These are phyloP conservation scores for Geodia barretti DNA, from an alignment of 37 sponge, comb jelly and placozoan genomes.

Conservation along the genomic window DNA sequence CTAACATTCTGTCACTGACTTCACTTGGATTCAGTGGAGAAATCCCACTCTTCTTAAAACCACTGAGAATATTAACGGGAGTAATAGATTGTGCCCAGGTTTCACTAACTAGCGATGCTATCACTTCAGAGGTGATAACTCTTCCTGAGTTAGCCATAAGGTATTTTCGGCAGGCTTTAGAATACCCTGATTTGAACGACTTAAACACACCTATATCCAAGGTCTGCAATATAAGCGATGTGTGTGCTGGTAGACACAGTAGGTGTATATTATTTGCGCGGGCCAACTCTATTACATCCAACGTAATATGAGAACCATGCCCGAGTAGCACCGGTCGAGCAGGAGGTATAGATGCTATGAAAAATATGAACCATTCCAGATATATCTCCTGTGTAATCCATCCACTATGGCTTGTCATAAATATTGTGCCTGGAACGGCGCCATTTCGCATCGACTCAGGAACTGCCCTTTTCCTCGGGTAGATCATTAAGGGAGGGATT, in stretches of 20 bases:
- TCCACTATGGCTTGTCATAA: slow-evolving; percentile 30
- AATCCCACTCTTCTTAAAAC: slow-evolving; percentile 4
- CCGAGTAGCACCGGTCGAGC: slow-evolving; percentile 37
- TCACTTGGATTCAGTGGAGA: slow-evolving; percentile 48
- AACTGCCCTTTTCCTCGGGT: slow-evolving; percentile 24
- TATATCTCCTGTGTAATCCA: slow-evolving; percentile 34
- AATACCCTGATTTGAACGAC: slow-evolving; percentile 29
- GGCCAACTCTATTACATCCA: slow-evolving; percentile 47
- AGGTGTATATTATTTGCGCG: slow-evolving; percentile 41
- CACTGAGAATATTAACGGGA: neutral
- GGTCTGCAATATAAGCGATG: slow-evolving; percentile 52
- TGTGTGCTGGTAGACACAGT: slow-evolving; percentile 52
- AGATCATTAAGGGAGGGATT: slow-evolving; percentile 36
- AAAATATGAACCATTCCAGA: slow-evolving; percentile 56
- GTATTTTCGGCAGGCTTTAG: slow-evolving; percentile 39
- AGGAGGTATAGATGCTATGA: slow-evolving; percentile 26
- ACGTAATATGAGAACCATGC: slow-evolving; percentile 46
- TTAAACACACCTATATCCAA: slow-evolving; percentile 56
- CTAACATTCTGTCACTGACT: slow-evolving; percentile 37
- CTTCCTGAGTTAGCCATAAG: slow-evolving; percentile 35
- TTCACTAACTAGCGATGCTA: slow-evolving; percentile 39
- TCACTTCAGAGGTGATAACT: slow-evolving; percentile 34
- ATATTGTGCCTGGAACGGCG: slow-evolving; percentile 19
- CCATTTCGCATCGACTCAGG: slow-evolving; percentile 5
- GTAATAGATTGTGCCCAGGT: slow-evolving; percentile 2